A percentile compares a stretch with the other conserved stretches of the same genome.
These are phyloP conservation scores for Diorhabda sublineata DNA, from an alignment of 1,140 invertebrate species.

Conservation along the genomic window DNA sequence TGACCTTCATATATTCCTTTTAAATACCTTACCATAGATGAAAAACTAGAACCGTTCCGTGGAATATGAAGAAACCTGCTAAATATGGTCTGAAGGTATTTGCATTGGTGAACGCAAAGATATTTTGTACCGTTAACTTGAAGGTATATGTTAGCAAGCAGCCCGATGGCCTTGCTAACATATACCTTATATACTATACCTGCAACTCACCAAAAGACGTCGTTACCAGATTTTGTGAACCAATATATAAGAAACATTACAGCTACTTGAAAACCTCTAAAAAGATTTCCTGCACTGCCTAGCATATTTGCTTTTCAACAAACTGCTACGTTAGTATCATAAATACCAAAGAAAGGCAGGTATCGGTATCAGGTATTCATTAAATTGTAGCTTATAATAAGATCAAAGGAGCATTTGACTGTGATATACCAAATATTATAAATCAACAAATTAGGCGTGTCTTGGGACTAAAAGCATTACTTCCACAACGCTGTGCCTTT, in stretches of 20 bases:
- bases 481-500: no score
- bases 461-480: no score
- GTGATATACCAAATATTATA: no score
- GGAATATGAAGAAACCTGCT: slow-evolving; percentile 42
- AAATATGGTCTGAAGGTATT: slow-evolving; percentile 44
- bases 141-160: slow-evolving; percentile 37
- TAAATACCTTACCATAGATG: slow-evolving; percentile 45
- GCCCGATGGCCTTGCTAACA: slow-evolving; percentile 30
- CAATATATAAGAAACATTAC: neutral
- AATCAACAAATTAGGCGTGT: no score
- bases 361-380: no score
- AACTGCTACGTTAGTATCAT: neutral
- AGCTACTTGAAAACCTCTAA: slow-evolving; percentile 7
- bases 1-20: slow-evolving; percentile 39
- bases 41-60: slow-evolving; percentile 45
- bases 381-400: no score
- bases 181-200: no score
- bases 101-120: slow-evolving; percentile 30
- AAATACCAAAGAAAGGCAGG: neutral
- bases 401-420: no score
- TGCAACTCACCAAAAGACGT: no score
- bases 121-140: slow-evolving; percentile 33
- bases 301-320: slow-evolving; percentile 25
- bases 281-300: slow-evolving; percentile 6
- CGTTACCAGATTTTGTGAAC: slow-evolving; percentile 11